phyloP scores from a whole-genome alignment of 2,888 invertebrate species.

The Tiphia femorata region DNA sequence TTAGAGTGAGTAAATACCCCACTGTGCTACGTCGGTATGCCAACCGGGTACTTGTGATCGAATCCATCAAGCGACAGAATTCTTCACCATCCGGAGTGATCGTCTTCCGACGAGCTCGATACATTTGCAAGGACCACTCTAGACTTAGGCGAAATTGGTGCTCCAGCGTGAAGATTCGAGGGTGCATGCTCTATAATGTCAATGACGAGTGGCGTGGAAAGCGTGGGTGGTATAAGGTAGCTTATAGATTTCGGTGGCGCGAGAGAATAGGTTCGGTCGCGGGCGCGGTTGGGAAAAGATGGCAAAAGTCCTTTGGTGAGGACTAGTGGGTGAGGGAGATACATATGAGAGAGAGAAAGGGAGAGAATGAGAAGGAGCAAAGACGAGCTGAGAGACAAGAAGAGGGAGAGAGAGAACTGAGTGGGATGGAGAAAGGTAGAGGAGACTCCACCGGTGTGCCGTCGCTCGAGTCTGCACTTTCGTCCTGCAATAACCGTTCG shows the following conservation, averaged over 20 bases:
- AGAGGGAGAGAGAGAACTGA: constrained; percentile 21
- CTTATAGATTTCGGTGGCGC: constrained; percentile 42
- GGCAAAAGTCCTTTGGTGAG: too few relatives aligned
- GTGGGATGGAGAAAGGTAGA: constrained; percentile 15
- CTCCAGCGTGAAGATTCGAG: constrained; percentile 29
- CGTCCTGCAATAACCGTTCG: constrained; percentile 66
- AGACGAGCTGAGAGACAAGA: constrained; percentile 23
- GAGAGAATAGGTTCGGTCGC: constrained; percentile 31
- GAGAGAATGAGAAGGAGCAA: constrained; percentile 5
- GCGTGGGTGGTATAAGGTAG: constrained; percentile 44
- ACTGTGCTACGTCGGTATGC: too few relatives aligned
- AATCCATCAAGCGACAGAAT: too few relatives aligned
- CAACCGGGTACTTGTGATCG: too few relatives aligned
- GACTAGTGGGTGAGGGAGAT: constrained; percentile 27
- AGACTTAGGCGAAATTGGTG: too few relatives aligned
- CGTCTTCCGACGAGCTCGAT: too few relatives aligned
- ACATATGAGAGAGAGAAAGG: constrained; percentile 21
- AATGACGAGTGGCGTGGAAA: constrained; percentile 37
- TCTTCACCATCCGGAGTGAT: too few relatives aligned
- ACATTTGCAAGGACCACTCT: too few relatives aligned
- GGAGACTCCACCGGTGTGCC: constrained; percentile 38
- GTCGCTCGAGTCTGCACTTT: constrained; percentile 51
- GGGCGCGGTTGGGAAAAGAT: neutral
- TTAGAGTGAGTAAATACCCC: too few relatives aligned
- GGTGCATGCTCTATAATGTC: too few relatives aligned